These are phyloP conservation scores for Lycodopsis pacificus DNA, from an alignment of 2,797 vertebrate genomes.

Conservation along the genomic window DNA sequence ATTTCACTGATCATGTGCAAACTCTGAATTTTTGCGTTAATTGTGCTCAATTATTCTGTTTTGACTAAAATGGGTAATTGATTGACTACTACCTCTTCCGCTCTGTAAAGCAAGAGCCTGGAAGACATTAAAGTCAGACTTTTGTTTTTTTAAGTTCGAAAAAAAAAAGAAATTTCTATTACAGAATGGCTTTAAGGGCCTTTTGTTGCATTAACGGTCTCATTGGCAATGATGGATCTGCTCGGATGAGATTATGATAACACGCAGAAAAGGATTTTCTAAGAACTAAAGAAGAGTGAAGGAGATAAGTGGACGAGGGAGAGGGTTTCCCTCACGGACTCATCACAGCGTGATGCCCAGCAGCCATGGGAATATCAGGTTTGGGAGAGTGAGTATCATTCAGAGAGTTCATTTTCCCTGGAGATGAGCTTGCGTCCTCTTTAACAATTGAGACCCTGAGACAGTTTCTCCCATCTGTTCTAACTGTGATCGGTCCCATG, in stretches of 20 bases:
- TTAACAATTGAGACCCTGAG: slow-evolving; percentile 45
- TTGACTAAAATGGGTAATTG: background rate
- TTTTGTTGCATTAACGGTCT: slow-evolving; percentile 34
- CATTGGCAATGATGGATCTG: slow-evolving; percentile 28
- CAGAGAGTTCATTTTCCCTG: slow-evolving; percentile 56
- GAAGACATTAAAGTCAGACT: background rate
- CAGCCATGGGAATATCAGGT: slow-evolving; percentile 52
- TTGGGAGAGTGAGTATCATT: slow-evolving; percentile 49
- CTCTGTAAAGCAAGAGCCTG: no score
- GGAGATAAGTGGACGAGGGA: slow-evolving; percentile 54
- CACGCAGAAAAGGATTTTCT: slow-evolving; percentile 58
- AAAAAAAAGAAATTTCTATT: background rate
- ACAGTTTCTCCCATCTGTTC: slow-evolving; percentile 50
- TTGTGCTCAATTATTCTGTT: background rate
- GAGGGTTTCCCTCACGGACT: slow-evolving; percentile 37
- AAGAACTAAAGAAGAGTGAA: slow-evolving; percentile 45
- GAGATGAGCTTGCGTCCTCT: slow-evolving; percentile 48
- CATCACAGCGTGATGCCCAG: slow-evolving; percentile 44
- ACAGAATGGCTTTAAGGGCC: slow-evolving; percentile 22
- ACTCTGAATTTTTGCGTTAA: background rate
- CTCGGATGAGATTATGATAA: slow-evolving; percentile 54
- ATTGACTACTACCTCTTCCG: background rate
- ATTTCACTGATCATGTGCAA: background rate
- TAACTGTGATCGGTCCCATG: slow-evolving; percentile 44
- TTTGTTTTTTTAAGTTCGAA: slow-evolving; percentile 12